Evolutionary conservation across 2,113 vertebrate species (phyloP), one percentile per base, ranked within the genome.

Genomic region (Prionailurus bengalensis): DNA sequence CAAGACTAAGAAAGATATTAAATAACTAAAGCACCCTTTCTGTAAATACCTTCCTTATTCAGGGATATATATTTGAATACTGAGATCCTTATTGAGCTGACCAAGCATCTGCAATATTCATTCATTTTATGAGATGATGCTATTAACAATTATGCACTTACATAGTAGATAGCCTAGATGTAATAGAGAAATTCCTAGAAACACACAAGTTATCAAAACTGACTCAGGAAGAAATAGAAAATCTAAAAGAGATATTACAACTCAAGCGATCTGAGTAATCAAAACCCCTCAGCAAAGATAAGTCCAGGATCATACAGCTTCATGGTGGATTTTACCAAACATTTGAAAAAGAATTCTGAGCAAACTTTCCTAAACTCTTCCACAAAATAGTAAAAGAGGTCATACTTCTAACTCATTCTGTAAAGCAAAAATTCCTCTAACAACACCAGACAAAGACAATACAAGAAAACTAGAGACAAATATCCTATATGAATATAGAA

Each of bases 211-310:
- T 66, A 48, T 17, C 13, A 74, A 86, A 74, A 73, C 12, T 91
- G 53, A 73, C 53, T 91, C 39, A 53, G 55, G 63, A 85, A 79
- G 16, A 94, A 87, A 79, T 42, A 71, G 74, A 95, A 88, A 82
- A 80, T 82, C 19, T 53, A 23, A 33, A 53, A 55, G n/a, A 13
- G 4, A 74, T 19, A 55, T 58, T 39, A 23, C n/a, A 73, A 36
- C 5, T 86, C 10, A 65, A 84, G 48, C 42, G 0, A 65, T 15
- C 39, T 36, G 17, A 73, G 10, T 65, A 73, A 88, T 45, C 33
- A 81, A 42, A 84, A 74, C 5, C 1, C 27, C 27, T 87, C 45
- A 45, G n/a, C 15, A 65, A 74, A 29, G 13, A 73, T 53, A 66
- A 55, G 36, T 16, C 17, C 71, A 53, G n/a, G 6, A 61, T 51